These are phyloP conservation scores for Ramphastos sulfuratus DNA, from an alignment of 2,113 vertebrate species.

Conservation along the genomic window DNA sequence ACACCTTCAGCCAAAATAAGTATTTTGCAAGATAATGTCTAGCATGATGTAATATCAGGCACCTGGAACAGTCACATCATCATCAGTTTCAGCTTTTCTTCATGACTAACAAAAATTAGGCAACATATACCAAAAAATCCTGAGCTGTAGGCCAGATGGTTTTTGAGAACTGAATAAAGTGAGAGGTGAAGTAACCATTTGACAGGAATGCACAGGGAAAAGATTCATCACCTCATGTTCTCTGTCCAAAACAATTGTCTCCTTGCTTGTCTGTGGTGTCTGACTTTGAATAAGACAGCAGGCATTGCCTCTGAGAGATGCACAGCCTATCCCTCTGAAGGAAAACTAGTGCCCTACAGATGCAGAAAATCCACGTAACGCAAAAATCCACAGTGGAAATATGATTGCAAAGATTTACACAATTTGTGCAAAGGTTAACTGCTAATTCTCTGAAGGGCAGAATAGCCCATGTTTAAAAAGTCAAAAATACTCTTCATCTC, in stretches of 20 bases:
- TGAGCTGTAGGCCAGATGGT: slow-evolving; percentile 87
- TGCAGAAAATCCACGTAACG: slow-evolving; percentile 1
- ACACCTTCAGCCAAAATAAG: neutral
- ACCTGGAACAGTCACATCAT: slow-evolving; percentile 63
- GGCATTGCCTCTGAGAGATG: neutral
- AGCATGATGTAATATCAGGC: slow-evolving; percentile 26
- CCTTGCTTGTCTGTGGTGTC: slow-evolving; percentile 61
- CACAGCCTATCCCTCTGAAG: slow-evolving; percentile 5
- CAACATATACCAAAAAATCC: slow-evolving; percentile 70
- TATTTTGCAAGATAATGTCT: slow-evolving; percentile 27
- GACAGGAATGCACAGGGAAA: slow-evolving; percentile 84
- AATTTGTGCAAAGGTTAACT: slow-evolving; percentile 6
- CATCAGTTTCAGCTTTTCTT: slow-evolving; percentile 56
- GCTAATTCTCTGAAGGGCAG: slow-evolving; percentile 5
- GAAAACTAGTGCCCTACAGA: neutral
- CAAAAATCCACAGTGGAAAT: neutral
- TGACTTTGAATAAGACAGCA: slow-evolving; percentile 62
- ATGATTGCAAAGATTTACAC: neutral
- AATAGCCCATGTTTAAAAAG: neutral
- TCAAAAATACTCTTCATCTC: neutral
- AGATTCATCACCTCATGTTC: slow-evolving; percentile 82
- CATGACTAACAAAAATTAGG: slow-evolving; percentile 76
- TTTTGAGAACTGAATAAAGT: slow-evolving; percentile 87
- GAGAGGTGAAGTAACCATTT: slow-evolving; percentile 88
- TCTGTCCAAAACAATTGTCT: slow-evolving; percentile 70